These are phyloP conservation scores for Hycleus phaleratus DNA, from an alignment of 1,140 invertebrate species.

Conservation along the genomic window DNA sequence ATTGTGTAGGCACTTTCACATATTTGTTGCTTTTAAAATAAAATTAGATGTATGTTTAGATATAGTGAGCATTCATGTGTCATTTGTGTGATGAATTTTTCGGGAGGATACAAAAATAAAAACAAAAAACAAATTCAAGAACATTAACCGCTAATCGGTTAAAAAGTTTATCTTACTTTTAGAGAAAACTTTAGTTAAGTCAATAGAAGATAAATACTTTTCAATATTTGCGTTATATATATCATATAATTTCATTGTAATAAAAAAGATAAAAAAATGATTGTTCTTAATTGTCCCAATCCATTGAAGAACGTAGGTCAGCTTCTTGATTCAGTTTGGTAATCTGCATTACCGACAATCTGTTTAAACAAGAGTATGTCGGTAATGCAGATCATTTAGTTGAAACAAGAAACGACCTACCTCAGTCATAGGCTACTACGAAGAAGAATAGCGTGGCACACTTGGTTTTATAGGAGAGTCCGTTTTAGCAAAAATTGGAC, in stretches of 20 bases:
- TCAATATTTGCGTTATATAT: conserved; percentile 7
- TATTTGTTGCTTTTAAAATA: conserved; percentile 7
- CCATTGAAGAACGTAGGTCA: too few relatives aligned
- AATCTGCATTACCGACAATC: too few relatives aligned
- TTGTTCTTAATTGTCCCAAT: neutral
- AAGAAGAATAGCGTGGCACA: too few relatives aligned
- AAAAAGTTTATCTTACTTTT: conserved; percentile 9
- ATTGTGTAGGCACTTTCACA: conserved; percentile 5
- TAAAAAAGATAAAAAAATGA: conserved; percentile 1
- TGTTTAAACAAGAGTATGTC: too few relatives aligned
- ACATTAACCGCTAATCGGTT: neutral
- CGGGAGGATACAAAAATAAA: neutral
- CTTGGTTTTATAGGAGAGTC: too few relatives aligned
- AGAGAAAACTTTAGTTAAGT: conserved; percentile 5
- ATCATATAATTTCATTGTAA: conserved; percentile 13
- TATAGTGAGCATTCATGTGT: conserved; percentile 1
- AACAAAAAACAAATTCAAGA: too few relatives aligned
- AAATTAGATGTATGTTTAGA: conserved; percentile 11
- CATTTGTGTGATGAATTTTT: conserved; percentile 12
- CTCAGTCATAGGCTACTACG: too few relatives aligned
- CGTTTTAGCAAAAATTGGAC: too few relatives aligned
- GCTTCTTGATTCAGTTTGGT: too few relatives aligned
- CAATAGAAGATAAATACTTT: conserved; percentile 9
- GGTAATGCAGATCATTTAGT: too few relatives aligned
- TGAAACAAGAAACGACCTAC: too few relatives aligned